Base-by-base conservation (phyloP, 64 coral and sea anemone genomes). In the Actinia tenebrosa region DNA sequence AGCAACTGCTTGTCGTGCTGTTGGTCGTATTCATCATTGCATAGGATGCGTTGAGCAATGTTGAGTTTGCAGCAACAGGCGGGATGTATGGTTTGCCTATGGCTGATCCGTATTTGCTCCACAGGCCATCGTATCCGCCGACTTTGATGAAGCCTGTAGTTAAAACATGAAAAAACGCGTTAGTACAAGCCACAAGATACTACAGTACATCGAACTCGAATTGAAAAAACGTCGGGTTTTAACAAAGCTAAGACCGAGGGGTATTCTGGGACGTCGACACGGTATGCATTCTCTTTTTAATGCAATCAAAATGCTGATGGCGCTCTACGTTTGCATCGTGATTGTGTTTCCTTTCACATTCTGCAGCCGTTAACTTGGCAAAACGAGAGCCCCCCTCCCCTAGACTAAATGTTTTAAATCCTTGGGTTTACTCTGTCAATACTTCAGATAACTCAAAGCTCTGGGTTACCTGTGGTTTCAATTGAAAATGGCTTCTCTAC, bases 61-160 rank as follows among this genome's bases (percentile, higher is more conserved):
- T 53, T 18, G 10, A 44, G 64, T 88, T 92, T 1, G 27, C 61
- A 45, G 27, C 61, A 45, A 87, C 75, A 47, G 55, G 19, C 5
- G 82, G 60, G 16, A 18, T 25, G 0, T 42, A 83, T 2, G 88
- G 85, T 8, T 60, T 87, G 16, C 95, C 95, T 6, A 84, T 75
- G 27, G 95, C 88, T 19, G 50, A 27, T 3, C 77, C 87, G 54
- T 84, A 98, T 62, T 98, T 93, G 19, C 87, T 80, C 95, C 91
- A 93, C 20, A 98, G 52, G 17, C 79, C 91, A 42, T 86, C 45
- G 13, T 90, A 61, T 15, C 95, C 95, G 17, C 95, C 95, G 43
- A 98, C 89, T 53, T 91, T 88, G 19, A 79, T 23, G 93, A 98
- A 98, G 13, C 95, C 95, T 98, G 44, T 10, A 16, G 10, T 42